phyloP scores from a whole-genome alignment of 2,113 vertebrate species.

The Gadus macrocephalus region DNA sequence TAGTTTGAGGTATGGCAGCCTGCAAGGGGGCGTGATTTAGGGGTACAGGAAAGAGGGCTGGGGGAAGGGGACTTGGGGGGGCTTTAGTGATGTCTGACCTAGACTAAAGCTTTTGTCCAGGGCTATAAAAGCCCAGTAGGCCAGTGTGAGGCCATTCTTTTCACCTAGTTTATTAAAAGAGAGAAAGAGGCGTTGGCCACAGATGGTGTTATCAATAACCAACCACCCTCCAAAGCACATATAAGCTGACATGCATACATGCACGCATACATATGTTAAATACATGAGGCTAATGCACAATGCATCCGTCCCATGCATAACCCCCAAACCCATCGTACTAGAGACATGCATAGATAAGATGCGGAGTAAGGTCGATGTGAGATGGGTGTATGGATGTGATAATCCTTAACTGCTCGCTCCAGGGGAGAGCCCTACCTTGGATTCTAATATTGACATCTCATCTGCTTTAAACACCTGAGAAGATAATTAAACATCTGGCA shows the following conservation, averaged over 20 bases:
- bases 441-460: slow-evolving; percentile 37
- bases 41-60: slow-evolving; percentile 1
- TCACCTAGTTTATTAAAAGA: slow-evolving; percentile 69
- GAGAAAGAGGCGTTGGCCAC: slow-evolving; percentile 57
- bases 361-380: slow-evolving; percentile 45
- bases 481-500: neutral
- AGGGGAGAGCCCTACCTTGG: slow-evolving; percentile 21
- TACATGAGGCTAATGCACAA: slow-evolving; percentile 15
- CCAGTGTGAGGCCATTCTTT: slow-evolving; percentile 38
- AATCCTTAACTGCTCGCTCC: slow-evolving; percentile 26
- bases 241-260: slow-evolving; percentile 36
- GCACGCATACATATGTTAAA: neutral
- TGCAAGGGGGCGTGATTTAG: neutral
- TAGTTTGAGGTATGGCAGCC: slow-evolving; percentile 23
- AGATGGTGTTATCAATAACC: slow-evolving; percentile 71
- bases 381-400: slow-evolving; percentile 29
- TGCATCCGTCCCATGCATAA: neutral
- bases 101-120: slow-evolving; percentile 45
- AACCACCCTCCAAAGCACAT: slow-evolving; percentile 38
- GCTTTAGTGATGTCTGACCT: slow-evolving; percentile 18
- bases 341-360: slow-evolving; percentile 7
- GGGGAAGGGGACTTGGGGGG: slow-evolving; percentile 5
- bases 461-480: slow-evolving; percentile 38
- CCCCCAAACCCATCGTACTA: slow-evolving; percentile 7
- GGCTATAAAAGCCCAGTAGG: slow-evolving; percentile 63